Evolutionary conservation across 1,140 invertebrate species (phyloP).

Genomic region (Diprion similis): DNA sequence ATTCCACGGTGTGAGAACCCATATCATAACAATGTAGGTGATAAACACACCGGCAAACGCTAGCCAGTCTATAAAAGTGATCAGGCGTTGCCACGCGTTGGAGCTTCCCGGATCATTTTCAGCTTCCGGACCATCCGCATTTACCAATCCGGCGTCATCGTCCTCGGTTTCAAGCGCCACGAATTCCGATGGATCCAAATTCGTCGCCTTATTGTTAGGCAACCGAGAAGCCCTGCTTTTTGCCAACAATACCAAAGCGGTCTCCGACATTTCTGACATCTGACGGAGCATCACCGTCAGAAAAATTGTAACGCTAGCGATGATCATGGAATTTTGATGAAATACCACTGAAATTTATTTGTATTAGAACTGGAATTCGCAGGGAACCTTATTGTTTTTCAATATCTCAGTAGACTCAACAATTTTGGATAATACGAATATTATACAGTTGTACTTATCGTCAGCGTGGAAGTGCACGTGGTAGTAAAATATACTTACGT

Average conservation of each 20-base stretch:
- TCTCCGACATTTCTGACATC: slow-evolving; percentile 27
- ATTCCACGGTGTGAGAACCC: slow-evolving; percentile 34
- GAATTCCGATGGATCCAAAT: slow-evolving; percentile 44
- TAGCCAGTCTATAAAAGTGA: slow-evolving; percentile 41
- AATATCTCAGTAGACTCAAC: too few species aligned
- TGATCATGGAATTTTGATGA: slow-evolving; percentile 53
- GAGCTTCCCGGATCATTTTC: neutral
- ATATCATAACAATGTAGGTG: slow-evolving; percentile 37
- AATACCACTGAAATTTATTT: slow-evolving; percentile 52
- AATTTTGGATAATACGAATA: too few species aligned
- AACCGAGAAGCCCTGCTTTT: slow-evolving; percentile 43
- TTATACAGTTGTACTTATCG: too few species aligned
- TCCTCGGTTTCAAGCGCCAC: slow-evolving; percentile 41
- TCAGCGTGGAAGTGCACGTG: neutral
- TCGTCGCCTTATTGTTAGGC: slow-evolving; percentile 41
- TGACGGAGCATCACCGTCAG: slow-evolving; percentile 52
- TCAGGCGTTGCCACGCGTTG: slow-evolving; percentile 37
- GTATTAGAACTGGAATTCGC: neutral
- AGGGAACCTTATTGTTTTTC: too few species aligned
- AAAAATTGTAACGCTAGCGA: slow-evolving; percentile 54
- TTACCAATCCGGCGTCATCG: slow-evolving; percentile 41
- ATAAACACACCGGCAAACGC: slow-evolving; percentile 36
- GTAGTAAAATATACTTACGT: slow-evolving; percentile 33
- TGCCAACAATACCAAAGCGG: slow-evolving; percentile 37
- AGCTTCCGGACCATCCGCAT: neutral